A percentile compares a stretch with the other conserved stretches of the same genome.
phyloP scores from a whole-genome alignment of 1,140 invertebrate genomes.

The Palaemon carinicauda region DNA sequence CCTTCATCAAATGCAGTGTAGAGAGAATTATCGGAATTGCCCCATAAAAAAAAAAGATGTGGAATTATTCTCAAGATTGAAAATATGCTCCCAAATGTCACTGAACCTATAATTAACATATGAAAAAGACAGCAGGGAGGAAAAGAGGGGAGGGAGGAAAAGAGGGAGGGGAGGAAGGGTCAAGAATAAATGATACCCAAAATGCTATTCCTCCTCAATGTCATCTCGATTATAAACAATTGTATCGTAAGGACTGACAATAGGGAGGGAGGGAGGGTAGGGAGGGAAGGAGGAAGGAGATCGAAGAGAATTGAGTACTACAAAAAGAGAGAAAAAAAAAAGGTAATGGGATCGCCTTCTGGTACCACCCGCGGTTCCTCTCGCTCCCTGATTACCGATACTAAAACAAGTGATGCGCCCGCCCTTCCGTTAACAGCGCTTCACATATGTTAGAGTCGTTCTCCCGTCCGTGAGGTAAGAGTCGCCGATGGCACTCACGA shows the following conservation, averaged over 20 bases:
- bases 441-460: too few relatives aligned
- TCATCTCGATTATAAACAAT: neutral
- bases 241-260: neutral
- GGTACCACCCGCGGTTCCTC: too few relatives aligned
- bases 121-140: neutral
- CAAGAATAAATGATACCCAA: neutral
- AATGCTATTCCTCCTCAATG: neutral
- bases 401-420: too few relatives aligned
- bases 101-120: neutral
- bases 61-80: neutral
- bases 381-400: too few relatives aligned
- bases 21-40: neutral
- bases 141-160: neutral
- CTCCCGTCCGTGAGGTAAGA: too few relatives aligned
- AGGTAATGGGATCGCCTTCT: neutral
- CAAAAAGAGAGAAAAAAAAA: neutral
- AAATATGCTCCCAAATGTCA: neutral
- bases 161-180: neutral
- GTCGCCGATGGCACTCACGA: too few relatives aligned
- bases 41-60: neutral
- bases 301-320: neutral
- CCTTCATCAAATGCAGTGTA: neutral
- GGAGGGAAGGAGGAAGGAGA: neutral
- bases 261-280: neutral
- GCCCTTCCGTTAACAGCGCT: too few relatives aligned